Evolutionary conservation across 2,888 invertebrate species (phyloP).

Genomic region (Eilema griseolum): DNA sequence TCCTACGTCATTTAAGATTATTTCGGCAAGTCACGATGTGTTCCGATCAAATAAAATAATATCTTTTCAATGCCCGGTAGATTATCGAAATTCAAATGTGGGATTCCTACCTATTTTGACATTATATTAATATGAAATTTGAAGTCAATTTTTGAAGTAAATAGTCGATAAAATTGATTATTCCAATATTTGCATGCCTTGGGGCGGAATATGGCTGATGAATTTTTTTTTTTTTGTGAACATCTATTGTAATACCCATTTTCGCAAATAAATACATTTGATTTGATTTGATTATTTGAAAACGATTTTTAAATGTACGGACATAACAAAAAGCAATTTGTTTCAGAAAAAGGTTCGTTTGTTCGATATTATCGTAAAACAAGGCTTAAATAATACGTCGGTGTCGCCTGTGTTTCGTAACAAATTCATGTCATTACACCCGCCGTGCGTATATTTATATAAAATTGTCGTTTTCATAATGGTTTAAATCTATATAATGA

Average conservation of each 20-base stretch:
- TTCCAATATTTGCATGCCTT: too few species aligned
- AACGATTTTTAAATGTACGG: neutral
- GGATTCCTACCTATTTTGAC: too few species aligned
- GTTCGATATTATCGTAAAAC: neutral
- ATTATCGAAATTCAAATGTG: too few species aligned
- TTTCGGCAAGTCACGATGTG: neutral
- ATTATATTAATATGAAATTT: too few species aligned
- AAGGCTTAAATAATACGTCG: neutral
- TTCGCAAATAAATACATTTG: neutral
- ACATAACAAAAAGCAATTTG: neutral
- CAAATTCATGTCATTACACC: neutral
- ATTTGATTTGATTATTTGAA: too few species aligned
- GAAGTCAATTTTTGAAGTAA: too few species aligned
- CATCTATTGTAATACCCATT: too few species aligned
- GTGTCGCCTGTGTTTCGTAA: conserved; percentile 1
- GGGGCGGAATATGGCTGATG: too few species aligned
- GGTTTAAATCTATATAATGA: neutral
- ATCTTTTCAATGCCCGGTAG: too few species aligned
- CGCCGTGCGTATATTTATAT: neutral
- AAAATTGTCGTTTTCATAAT: neutral
- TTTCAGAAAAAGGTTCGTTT: neutral
- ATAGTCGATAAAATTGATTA: too few species aligned
- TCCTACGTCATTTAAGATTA: too few species aligned
- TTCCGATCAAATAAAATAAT: neutral
- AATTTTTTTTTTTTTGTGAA: too few species aligned